phyloP scores from a whole-genome alignment of 2,797 vertebrate species.

The Microtus agrestis region DNA sequence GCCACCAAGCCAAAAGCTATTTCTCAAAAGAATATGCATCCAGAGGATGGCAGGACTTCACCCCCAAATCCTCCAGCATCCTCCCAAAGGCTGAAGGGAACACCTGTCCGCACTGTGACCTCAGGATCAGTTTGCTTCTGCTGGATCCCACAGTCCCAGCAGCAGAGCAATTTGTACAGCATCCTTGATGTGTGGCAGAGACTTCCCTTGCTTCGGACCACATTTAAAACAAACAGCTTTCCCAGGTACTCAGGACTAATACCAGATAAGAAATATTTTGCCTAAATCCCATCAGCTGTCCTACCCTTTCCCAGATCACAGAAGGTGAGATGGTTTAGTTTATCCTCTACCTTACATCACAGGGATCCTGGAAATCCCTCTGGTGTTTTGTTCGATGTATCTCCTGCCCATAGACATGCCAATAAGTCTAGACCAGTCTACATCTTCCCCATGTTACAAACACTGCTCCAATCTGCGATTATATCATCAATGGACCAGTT shows the following conservation, averaged over 20 bases:
- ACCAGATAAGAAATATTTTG: background rate
- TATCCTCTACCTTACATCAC: background rate
- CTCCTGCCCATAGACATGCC: background rate
- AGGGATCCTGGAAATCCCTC: background rate
- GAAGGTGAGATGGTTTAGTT: background rate
- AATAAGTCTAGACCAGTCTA: background rate
- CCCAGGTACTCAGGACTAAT: background rate
- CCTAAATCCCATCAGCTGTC: background rate
- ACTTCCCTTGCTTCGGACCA: background rate
- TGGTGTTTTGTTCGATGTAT: conserved; percentile 11
- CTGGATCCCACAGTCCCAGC: background rate
- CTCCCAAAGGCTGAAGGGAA: background rate
- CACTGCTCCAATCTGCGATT: background rate
- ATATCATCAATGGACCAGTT: background rate
- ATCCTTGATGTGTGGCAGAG: background rate
- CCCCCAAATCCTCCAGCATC: background rate
- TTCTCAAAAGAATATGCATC: conserved; percentile 16
- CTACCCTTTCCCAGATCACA: background rate
- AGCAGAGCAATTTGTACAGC: background rate
- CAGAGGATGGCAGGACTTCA: background rate
- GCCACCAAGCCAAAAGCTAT: background rate
- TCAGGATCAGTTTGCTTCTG: background rate
- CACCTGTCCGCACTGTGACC: background rate
- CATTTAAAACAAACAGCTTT: conserved; percentile 12
- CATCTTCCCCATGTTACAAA: background rate